Percentiles rank a stretch among this genome's conserved stretches.
These are phyloP conservation scores for Stegodyphus mimosarum DNA, from an alignment of 1,140 invertebrate genomes.

Conservation along the genomic window DNA sequence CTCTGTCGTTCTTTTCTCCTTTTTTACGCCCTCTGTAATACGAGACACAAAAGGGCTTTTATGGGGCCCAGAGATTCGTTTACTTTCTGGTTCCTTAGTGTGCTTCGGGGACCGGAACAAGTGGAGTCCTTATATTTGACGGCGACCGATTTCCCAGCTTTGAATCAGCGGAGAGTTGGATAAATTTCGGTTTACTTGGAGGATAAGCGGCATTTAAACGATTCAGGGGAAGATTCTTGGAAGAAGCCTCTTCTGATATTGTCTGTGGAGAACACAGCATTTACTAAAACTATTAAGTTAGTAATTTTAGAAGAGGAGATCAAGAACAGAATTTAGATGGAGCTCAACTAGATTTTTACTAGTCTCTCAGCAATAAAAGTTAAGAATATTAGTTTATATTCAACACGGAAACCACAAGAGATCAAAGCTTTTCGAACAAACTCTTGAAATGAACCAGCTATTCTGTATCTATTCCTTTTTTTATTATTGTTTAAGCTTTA, in stretches of 20 bases:
- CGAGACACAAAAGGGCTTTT: slow-evolving; percentile 24
- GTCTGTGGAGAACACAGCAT: too few species aligned
- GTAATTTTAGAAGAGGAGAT: too few species aligned
- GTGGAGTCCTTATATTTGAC: slow-evolving; percentile 13
- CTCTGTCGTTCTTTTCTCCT: slow-evolving; percentile 1
- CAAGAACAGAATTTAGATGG: too few species aligned
- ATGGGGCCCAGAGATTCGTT: slow-evolving; percentile 31
- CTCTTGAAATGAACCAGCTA: too few species aligned
- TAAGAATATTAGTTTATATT: too few species aligned
- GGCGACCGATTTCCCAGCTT: slow-evolving; percentile 21
- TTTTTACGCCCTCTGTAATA: slow-evolving; percentile 5
- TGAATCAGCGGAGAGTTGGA: neutral
- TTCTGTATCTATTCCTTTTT: too few species aligned
- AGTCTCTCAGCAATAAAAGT: too few species aligned
- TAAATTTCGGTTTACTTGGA: neutral
- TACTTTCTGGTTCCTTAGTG: neutral
- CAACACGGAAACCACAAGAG: too few species aligned
- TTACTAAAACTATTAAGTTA: too few species aligned
- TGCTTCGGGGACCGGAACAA: neutral
- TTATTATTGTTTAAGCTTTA: too few species aligned
- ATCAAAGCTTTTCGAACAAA: too few species aligned
- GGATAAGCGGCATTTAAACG: slow-evolving; percentile 23
- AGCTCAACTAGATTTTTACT: too few species aligned
- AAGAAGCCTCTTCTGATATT: neutral
- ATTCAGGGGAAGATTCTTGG: slow-evolving; percentile 31